Base-by-base conservation (phyloP, 2,797 vertebrate genomes). In the Pangasius larnaudii region DNA sequence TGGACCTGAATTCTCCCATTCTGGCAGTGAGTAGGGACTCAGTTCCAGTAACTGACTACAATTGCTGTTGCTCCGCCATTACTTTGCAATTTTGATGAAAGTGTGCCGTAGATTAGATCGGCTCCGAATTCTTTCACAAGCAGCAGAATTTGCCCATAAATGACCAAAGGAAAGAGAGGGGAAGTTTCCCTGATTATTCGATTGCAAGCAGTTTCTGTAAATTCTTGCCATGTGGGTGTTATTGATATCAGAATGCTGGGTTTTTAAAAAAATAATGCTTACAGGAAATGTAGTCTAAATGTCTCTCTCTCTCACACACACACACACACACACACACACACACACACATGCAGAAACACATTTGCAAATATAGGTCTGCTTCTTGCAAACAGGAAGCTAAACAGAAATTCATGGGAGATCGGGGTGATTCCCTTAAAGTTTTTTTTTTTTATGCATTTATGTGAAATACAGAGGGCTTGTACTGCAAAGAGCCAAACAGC, bases 141-240 rank as follows among this genome's bases (percentile, higher is more conserved):
- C 69, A 53, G 69, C 39, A 74, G 78, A 84, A 58, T 89, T 89
- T 59, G 59, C 36, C 88, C 79, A 75, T 83, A 89, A 89, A 86
- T 84, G 88, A 86, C 85, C 59, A 82, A 89, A 89, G 65, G 79
- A 78, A 86, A 83, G 88, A 86, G 74, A 67, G 58, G 46, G 78
- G 78, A 88, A 72, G 63, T 85, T 81, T 82, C 16, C 8, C 22
- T 82, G 75, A 89, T 82, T 74, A 80, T 83, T 84, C 36, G 69
- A 86, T 89, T 89, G 71, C 71, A 19, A 78, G 49, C 42, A 33
- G 6, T 74, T 59, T 59, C 80, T 75, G 56, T 1, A 84, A 75
- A 87, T 83, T 83, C 69, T 71, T 87, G 24, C 86, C 80, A 89
- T 86, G 85, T 86, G 85, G 85, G 78, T 67, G 85, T 85, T 86